These are phyloP conservation scores for Brachionus rotundiformis DNA, from an alignment of 1,140 invertebrate genomes.

Conservation along the genomic window DNA sequence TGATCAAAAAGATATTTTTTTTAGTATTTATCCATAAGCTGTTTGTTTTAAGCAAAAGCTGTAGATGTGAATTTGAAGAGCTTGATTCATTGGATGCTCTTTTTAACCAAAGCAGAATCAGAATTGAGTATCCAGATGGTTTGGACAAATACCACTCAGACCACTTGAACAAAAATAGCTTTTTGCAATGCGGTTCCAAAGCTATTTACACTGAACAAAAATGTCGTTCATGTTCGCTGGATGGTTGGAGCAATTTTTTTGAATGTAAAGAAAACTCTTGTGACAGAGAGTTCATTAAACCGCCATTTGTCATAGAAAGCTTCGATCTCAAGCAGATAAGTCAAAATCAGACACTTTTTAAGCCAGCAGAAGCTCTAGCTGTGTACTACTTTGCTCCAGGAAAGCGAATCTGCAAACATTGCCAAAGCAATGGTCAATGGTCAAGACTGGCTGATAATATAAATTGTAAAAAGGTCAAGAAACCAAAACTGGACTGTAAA, in stretches of 20 bases:
- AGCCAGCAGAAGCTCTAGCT: neutral
- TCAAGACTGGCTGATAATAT: neutral
- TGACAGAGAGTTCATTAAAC: neutral
- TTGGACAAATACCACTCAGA: neutral
- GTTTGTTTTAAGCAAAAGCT: neutral
- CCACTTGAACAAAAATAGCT: neutral
- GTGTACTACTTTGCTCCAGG: slow-evolving; percentile 3
- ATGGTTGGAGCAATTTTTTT: slow-evolving; percentile 21
- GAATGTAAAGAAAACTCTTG: neutral
- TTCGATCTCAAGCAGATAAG: neutral
- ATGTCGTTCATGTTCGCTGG: neutral
- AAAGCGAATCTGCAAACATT: slow-evolving; percentile 39
- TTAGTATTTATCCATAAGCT: neutral
- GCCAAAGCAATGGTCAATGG: slow-evolving; percentile 42
- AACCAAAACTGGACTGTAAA: neutral
- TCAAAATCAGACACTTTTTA: neutral
- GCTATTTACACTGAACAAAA: neutral
- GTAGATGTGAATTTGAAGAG: neutral
- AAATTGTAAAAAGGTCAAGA: neutral
- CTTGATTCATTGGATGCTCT: neutral
- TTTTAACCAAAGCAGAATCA: neutral
- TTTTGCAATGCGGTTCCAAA: neutral
- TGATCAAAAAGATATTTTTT: neutral
- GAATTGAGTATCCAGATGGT: neutral
- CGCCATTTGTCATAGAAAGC: neutral